A percentile compares a stretch with the other conserved stretches of the same genome.
Evolutionary conservation across 2,888 invertebrate genomes (phyloP).

Genomic region (Patella ulyssiponensis): DNA sequence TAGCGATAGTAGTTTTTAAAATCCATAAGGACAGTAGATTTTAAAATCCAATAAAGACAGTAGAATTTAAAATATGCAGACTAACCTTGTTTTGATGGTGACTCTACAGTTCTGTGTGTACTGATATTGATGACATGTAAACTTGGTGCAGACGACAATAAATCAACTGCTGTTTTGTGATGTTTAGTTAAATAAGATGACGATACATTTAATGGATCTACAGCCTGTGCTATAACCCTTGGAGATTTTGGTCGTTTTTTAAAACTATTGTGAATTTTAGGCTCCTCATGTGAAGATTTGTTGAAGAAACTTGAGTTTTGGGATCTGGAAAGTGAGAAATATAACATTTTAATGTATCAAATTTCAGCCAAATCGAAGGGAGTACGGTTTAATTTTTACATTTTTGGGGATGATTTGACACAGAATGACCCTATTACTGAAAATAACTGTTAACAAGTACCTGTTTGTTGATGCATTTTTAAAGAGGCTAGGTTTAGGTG

Average conservation of each 20-base stretch:
- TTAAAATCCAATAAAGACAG: too few species aligned
- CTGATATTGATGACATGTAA: neutral
- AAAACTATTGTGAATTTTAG: neutral
- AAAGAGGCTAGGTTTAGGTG: too few species aligned
- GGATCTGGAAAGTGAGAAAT: neutral
- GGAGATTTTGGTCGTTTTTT: neutral
- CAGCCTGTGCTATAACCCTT: neutral
- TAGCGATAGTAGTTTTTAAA: too few species aligned
- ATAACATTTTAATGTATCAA: constrained; percentile 20
- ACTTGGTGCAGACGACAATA: neutral
- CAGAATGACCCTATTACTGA: neutral
- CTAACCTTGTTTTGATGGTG: neutral
- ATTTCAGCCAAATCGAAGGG: constrained; percentile 10
- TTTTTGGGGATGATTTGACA: too few species aligned
- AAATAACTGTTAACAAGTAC: neutral
- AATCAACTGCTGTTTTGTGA: neutral
- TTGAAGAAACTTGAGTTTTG: neutral
- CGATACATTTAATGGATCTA: neutral
- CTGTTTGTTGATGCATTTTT: neutral
- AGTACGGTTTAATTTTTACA: too few species aligned
- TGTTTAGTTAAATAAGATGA: neutral
- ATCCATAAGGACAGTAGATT: too few species aligned
- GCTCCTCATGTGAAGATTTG: neutral
- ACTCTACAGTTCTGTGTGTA: neutral
- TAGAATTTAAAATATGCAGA: too few species aligned